A percentile compares a stretch with the other conserved stretches of the same genome.
Evolutionary conservation across 2,888 invertebrate species (phyloP).

Genomic region (Drosophila cognata): DNA sequence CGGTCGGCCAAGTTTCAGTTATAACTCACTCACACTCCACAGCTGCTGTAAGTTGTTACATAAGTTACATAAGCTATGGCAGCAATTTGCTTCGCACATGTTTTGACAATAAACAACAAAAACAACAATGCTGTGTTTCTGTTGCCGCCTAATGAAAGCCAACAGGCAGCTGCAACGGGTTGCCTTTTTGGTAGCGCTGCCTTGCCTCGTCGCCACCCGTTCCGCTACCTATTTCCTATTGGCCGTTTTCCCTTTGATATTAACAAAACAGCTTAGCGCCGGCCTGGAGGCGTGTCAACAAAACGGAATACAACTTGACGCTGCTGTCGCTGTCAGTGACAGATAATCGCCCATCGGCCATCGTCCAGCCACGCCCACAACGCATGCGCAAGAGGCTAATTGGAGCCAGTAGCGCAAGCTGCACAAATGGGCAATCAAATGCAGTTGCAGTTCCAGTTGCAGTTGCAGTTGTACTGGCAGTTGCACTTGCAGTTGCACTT

Average conservation of each 20-base stretch:
- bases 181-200: not conserved
- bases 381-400: constrained; percentile 67
- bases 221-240: not conserved
- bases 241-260: constrained; percentile 12
- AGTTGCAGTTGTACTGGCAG: not conserved
- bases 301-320: constrained; percentile 17
- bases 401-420: constrained; percentile 11
- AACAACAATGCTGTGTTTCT: constrained; percentile 2
- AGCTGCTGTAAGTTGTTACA: not conserved
- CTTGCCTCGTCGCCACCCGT: not conserved
- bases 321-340: constrained; percentile 21
- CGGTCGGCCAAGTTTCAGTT: constrained; percentile 1
- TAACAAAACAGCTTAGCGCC: constrained; percentile 31
- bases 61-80: constrained; percentile 11
- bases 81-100: constrained; percentile 25
- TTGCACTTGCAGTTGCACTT: not conserved
- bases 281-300: constrained; percentile 42
- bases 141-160: constrained; percentile 11
- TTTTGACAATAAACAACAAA: constrained; percentile 17
- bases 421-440: constrained; percentile 15
- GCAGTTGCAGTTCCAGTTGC: not conserved
- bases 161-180: constrained; percentile 10
- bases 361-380: constrained; percentile 48
- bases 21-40: constrained; percentile 9
- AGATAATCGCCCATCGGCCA: constrained; percentile 4